Evolutionary conservation across 2,888 invertebrate species (phyloP).

Genomic region (Tricholauxania praeusta): DNA sequence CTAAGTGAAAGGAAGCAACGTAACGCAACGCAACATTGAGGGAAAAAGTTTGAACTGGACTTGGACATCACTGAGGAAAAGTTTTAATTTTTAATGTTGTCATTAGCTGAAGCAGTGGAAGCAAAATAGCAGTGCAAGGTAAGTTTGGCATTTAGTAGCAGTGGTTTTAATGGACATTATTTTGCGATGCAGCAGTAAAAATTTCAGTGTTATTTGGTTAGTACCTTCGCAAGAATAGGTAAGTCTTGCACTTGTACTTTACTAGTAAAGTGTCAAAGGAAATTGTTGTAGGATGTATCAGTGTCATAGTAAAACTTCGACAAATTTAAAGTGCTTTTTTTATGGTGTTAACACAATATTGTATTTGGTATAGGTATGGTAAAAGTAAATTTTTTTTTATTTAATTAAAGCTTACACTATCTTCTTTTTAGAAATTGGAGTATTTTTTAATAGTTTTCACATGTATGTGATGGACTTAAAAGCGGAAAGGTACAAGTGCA

Average conservation of each 20-base stretch:
- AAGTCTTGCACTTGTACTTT: no score
- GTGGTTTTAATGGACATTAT: background rate
- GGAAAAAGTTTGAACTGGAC: no score
- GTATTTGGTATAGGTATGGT: background rate
- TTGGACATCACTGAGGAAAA: background rate
- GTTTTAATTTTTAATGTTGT: conserved; percentile 23
- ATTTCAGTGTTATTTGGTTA: background rate
- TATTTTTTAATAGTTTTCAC: no score
- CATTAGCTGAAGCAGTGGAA: conserved; percentile 1
- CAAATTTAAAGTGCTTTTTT: background rate
- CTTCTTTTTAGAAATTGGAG: no score
- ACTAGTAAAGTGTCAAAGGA: conserved; percentile 11
- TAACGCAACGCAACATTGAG: no score
- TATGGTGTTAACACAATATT: background rate
- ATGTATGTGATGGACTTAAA: no score
- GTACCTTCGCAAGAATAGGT: no score
- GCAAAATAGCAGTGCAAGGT: background rate
- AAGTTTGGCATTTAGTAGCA: background rate
- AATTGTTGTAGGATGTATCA: conserved; percentile 21
- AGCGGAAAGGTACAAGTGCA: no score
- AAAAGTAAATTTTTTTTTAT: background rate
- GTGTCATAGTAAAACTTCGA: conserved; percentile 19
- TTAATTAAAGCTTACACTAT: no score
- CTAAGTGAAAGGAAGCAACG: no score
- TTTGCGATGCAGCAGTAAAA: background rate